phyloP scores from a whole-genome alignment of 2,888 invertebrate species.

The Caenorhabditis macrosperma region DNA sequence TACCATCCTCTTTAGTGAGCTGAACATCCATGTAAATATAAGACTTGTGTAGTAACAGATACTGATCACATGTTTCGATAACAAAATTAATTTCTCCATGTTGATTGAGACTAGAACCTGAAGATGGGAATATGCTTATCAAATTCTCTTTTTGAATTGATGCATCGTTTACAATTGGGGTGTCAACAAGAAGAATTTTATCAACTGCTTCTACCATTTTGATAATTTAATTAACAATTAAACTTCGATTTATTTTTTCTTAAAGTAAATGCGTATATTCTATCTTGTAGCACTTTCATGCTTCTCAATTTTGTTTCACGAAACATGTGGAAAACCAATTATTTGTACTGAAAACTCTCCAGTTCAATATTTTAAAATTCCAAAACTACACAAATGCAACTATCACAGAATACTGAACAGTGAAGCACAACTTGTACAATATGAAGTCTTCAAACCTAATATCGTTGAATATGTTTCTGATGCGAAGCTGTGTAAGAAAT shows the following conservation, averaged over 20 bases:
- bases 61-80: conserved; percentile 58
- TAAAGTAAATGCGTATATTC: conserved; percentile 42
- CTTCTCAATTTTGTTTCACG: background rate
- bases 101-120: conserved; percentile 40
- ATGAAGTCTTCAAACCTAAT: conserved; percentile 64
- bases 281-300: background rate
- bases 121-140: conserved; percentile 28
- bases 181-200: conserved; percentile 36
- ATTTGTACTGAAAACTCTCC: conserved; percentile 51
- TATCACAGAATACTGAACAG: conserved; percentile 47
- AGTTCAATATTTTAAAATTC: conserved; percentile 60
- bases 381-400: conserved; percentile 58
- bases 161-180: conserved; percentile 24
- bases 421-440: conserved; percentile 54
- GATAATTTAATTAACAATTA: conserved; percentile 40
- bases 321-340: conserved; percentile 10
- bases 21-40: conserved; percentile 53
- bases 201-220: conserved; percentile 39
- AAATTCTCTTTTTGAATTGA: conserved; percentile 47
- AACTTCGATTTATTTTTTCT: background rate
- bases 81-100: conserved; percentile 53
- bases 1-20: conserved; percentile 42
- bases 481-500: conserved; percentile 63
- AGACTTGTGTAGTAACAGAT: conserved; percentile 19
- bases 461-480: conserved; percentile 51